Evolutionary conservation across 1,140 invertebrate species (phyloP).

Genomic region (Muscidifurax raptorellus): DNA sequence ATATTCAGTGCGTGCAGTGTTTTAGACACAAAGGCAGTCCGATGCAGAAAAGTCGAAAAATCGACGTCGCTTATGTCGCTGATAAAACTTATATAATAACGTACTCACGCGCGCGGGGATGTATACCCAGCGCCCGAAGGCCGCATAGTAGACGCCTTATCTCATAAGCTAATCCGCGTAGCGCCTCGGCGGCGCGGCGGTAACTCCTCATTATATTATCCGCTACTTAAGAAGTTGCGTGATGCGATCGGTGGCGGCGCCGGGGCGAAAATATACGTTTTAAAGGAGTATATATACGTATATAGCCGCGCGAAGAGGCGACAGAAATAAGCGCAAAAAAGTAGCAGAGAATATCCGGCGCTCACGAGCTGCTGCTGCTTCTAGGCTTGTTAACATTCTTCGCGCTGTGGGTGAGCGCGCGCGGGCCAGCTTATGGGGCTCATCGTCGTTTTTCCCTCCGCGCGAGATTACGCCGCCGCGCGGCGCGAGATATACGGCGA

Average conservation of each 20-base stretch:
- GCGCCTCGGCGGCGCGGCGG: neutral
- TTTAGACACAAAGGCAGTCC: too few species aligned
- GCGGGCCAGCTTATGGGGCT: conserved; percentile 7
- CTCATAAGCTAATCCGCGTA: conserved; percentile 25
- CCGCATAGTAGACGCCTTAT: neutral
- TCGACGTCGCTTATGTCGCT: too few species aligned
- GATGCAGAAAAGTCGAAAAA: too few species aligned
- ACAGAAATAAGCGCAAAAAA: conserved; percentile 6
- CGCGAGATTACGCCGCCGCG: neutral
- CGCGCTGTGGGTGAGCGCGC: conserved; percentile 60
- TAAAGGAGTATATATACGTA: neutral
- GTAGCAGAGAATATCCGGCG: conserved; percentile 55
- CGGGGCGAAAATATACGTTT: conserved; percentile 7
- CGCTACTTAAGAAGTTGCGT: conserved; percentile 57
- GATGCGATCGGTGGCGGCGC: conserved; percentile 59
- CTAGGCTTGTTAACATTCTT: conserved; percentile 67
- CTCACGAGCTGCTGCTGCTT: conserved; percentile 40
- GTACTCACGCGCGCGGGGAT: too few species aligned
- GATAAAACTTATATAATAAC: too few species aligned
- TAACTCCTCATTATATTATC: conserved; percentile 56
- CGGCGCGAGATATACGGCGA: conserved; percentile 7
- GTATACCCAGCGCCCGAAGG: neutral
- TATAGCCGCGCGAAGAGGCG: neutral
- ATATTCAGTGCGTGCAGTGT: too few species aligned
- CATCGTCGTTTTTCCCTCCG: conserved; percentile 38